Evolutionary conservation across 2,888 invertebrate genomes (phyloP), one percentile per base, ranked within the genome.

Genomic region (Corythucha ciliata): DNA sequence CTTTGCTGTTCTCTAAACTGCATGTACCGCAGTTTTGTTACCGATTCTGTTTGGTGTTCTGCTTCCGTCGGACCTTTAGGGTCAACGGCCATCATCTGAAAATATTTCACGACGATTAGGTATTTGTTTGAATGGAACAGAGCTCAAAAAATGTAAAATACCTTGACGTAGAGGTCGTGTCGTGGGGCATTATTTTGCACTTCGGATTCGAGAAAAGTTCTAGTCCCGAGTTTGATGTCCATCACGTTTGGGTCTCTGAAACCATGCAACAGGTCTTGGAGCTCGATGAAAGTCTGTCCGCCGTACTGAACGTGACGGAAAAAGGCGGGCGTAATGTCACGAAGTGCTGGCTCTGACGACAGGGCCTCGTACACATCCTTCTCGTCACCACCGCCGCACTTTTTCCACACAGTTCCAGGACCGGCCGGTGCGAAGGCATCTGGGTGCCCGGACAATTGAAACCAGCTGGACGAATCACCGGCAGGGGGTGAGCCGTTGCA

Each of bases 1-100:
- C 93, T 93, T 66, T 89, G 85, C 59, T 86, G 77, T 70, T 97
- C 96, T 50, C 96, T 76, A 71, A 92, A 93, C 65, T 89, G 81
- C 96, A 96, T 96, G 70, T 97, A 97, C 32, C 94, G 80, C 61
- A 96, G 74, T 72, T 97, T 97, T 8, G 96, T 96, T 37, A 97
- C 85, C 12, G 93, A 89, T 62, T 81, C 77, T 6, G 76, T 72
- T 36, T 76, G 73, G 65, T 86, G 83, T 67, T 97, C 97, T 53
- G 84, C 82, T 45, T 74, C 72, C 5, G 87, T 91, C 20, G 94
- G 93, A 2, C 90, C 92, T 50, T 69, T 73, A 0, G 87, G 83
- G 67, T 96, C 92, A 14, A 97, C 78, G 5, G 84, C 80, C 32
- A 94, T 77, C 94, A 97, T 96, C 74, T 69, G 59, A 5, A 54